These are phyloP conservation scores for Herpailurus yagouaroundi DNA, from an alignment of 2,113 vertebrate genomes.

Conservation along the genomic window DNA sequence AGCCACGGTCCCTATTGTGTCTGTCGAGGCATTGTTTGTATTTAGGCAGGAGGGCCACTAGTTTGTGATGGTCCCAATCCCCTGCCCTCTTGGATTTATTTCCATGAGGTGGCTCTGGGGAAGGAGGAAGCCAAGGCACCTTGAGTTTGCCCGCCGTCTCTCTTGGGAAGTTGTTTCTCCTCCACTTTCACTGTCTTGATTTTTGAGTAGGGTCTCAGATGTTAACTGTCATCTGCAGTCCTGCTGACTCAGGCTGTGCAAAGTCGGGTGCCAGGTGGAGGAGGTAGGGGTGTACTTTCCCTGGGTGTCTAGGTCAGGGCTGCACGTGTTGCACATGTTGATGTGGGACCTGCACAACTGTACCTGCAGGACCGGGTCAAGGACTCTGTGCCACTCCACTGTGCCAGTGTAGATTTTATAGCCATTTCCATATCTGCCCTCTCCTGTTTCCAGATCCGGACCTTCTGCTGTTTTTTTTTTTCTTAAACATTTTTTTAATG, in stretches of 20 bases:
- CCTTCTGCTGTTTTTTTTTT: background rate
- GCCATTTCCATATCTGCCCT: background rate
- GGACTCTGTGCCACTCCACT: too few relatives aligned
- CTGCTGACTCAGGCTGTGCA: background rate
- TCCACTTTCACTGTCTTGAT: background rate
- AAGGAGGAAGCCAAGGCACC: background rate
- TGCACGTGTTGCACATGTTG: accelerated
- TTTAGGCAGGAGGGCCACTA: background rate
- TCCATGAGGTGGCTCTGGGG: background rate
- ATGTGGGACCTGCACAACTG: background rate
- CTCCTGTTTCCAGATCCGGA: background rate
- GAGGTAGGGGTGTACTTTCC: background rate
- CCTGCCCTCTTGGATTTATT: background rate
- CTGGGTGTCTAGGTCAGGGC: background rate
- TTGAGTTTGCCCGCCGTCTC: background rate
- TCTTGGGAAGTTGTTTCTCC: background rate
- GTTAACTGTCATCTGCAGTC: background rate
- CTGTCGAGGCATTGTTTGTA: background rate
- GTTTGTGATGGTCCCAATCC: background rate
- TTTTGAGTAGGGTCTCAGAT: background rate
- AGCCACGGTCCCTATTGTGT: background rate
- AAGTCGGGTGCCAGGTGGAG: background rate
- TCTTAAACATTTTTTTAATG: background rate
- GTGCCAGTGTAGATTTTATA: background rate
- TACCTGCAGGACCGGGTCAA: background rate